phyloP scores from a whole-genome alignment of 2,888 invertebrate genomes.

The Cyaniris semiargus region DNA sequence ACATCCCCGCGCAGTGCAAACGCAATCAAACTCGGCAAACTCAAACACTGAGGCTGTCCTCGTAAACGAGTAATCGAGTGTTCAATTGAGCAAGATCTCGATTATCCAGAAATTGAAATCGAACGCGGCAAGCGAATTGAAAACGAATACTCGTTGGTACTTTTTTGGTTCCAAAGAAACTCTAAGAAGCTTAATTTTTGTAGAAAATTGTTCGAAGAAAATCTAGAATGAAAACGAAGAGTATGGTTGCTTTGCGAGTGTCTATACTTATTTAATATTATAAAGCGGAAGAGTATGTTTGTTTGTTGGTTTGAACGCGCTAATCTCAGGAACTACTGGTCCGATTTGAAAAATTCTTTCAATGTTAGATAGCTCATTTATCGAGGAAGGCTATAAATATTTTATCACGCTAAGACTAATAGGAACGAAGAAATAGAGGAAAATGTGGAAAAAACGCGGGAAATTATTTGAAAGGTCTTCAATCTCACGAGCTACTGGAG shows the following conservation, averaged over 20 bases:
- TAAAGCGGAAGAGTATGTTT: too few relatives aligned
- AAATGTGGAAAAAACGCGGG: too few relatives aligned
- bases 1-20: slow-evolving; percentile 67
- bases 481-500: too few relatives aligned
- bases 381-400: too few relatives aligned
- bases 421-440: too few relatives aligned
- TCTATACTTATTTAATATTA: too few relatives aligned
- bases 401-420: too few relatives aligned
- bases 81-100: slow-evolving; percentile 78
- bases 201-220: neutral
- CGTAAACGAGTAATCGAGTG: slow-evolving; percentile 77
- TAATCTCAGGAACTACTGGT: too few relatives aligned
- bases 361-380: too few relatives aligned
- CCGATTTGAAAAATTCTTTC: too few relatives aligned
- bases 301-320: too few relatives aligned
- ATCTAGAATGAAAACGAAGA: neutral
- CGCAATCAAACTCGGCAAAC: slow-evolving; percentile 75
- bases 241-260: neutral
- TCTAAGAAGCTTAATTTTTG: slow-evolving; percentile 22
- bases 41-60: slow-evolving; percentile 69
- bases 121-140: slow-evolving; percentile 67
- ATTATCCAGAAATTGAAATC: slow-evolving; percentile 76
- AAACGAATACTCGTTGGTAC: slow-evolving; percentile 60
- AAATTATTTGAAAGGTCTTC: too few relatives aligned
- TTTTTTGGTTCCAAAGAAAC: slow-evolving; percentile 39